Percentiles rank a stretch among this genome's conserved stretches.
phyloP scores from a whole-genome alignment of 2,113 vertebrate species.

The Heptranchias perlo region DNA sequence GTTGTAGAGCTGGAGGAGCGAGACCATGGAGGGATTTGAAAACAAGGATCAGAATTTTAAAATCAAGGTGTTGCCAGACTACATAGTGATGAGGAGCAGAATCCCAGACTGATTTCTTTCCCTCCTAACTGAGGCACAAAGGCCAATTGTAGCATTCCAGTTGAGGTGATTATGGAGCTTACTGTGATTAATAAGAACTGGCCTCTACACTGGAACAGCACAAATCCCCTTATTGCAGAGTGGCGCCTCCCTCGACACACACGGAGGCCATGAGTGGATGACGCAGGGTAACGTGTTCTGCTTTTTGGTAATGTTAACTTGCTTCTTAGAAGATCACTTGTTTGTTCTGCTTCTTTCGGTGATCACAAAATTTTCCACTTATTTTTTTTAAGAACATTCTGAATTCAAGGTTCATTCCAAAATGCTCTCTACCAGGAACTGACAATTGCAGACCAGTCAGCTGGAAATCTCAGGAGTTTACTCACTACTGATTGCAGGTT shows the following conservation, averaged over 20 bases:
- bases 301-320: not conserved
- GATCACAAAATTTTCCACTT: not conserved
- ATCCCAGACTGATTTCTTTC: not conserved
- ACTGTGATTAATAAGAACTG: not conserved
- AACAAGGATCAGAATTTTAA: too few species aligned
- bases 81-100: not conserved
- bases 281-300: not conserved
- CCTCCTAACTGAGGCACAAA: not conserved
- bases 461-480: not conserved
- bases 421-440: not conserved
- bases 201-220: not conserved
- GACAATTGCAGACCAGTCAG: not conserved
- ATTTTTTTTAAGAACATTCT: not conserved
- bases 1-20: too few species aligned
- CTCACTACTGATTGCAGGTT: too few species aligned
- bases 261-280: not conserved
- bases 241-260: not conserved
- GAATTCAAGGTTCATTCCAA: not conserved
- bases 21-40: too few species aligned
- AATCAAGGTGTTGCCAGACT: too few species aligned
- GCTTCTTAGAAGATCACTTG: not conserved
- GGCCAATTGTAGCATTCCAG: not conserved
- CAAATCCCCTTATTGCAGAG: not conserved
- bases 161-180: not conserved
- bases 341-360: not conserved